A percentile compares a stretch with the other conserved stretches of the same genome.
phyloP scores from a whole-genome alignment of 2,797 vertebrate species.

The Lepidocolaptes lacrymiger region DNA sequence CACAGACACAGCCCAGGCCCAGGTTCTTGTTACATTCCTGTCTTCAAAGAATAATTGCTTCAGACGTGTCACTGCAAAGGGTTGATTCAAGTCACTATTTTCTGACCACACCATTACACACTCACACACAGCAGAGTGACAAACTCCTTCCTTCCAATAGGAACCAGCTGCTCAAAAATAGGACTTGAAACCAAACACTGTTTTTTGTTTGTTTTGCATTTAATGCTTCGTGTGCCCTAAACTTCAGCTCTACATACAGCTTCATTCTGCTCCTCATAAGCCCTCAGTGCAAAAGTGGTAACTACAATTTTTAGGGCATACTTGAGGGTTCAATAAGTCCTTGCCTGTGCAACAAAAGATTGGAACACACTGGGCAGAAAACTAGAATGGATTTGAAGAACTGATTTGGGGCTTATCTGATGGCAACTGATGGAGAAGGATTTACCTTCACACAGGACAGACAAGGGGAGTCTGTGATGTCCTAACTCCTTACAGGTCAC shows the following conservation, averaged over 20 bases:
- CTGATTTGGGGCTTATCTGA: neutral
- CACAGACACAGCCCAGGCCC: neutral
- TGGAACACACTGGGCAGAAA: neutral
- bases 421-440: neutral
- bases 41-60: constrained; percentile 12
- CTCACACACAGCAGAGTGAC: neutral
- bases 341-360: neutral
- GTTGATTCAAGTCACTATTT: neutral
- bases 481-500: neutral
- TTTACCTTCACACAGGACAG: neutral
- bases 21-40: neutral
- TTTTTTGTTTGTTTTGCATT: neutral
- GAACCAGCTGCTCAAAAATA: neutral
- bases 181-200: neutral
- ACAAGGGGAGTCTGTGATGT: neutral
- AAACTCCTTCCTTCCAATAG: neutral
- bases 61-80: neutral
- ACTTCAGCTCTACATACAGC: neutral
- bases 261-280: neutral
- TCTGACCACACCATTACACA: neutral
- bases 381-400: neutral
- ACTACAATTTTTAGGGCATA: neutral
- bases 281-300: neutral
- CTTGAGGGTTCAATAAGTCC: neutral
- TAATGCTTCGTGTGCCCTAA: fast-evolving